Percentiles rank a stretch among this genome's conserved stretches.
Evolutionary conservation across 2,797 vertebrate genomes (phyloP).

Genomic region (Benthosema pterotum): DNA sequence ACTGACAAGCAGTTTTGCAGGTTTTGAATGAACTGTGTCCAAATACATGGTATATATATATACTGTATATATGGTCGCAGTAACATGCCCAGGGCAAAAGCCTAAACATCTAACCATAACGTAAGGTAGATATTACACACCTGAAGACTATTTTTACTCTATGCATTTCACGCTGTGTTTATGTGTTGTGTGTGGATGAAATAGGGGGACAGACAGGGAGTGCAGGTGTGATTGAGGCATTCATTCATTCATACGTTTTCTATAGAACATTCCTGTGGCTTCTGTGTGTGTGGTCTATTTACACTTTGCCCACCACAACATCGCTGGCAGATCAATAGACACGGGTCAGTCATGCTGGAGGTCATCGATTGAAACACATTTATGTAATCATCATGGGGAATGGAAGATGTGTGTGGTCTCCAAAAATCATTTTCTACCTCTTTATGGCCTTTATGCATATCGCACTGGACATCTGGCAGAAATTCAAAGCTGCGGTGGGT

Average conservation of each 20-base stretch:
- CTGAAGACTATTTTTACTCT: background rate
- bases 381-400: constrained; percentile 68
- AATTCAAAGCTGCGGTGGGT: background rate
- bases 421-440: constrained; percentile 16
- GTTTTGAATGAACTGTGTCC: too few species aligned
- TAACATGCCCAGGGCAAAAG: background rate
- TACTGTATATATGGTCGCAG: too few species aligned
- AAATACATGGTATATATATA: too few species aligned
- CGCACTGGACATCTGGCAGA: constrained; percentile 1
- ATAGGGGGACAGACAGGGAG: background rate
- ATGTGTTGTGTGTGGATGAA: too few species aligned
- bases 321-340: constrained; percentile 62
- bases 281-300: constrained; percentile 29
- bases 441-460: constrained; percentile 8
- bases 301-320: constrained; percentile 53
- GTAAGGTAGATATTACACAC: background rate
- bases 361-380: constrained; percentile 64
- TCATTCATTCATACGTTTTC: constrained; percentile 16
- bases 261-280: constrained; percentile 31
- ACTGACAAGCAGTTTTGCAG: too few species aligned
- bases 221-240: background rate
- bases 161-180: too few species aligned
- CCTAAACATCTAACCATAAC: background rate
- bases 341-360: constrained; percentile 57
- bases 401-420: constrained; percentile 39